Percentiles rank a stretch among this genome's conserved stretches.
Evolutionary conservation across 2,797 vertebrate genomes (phyloP).

Genomic region (Betta splendens): DNA sequence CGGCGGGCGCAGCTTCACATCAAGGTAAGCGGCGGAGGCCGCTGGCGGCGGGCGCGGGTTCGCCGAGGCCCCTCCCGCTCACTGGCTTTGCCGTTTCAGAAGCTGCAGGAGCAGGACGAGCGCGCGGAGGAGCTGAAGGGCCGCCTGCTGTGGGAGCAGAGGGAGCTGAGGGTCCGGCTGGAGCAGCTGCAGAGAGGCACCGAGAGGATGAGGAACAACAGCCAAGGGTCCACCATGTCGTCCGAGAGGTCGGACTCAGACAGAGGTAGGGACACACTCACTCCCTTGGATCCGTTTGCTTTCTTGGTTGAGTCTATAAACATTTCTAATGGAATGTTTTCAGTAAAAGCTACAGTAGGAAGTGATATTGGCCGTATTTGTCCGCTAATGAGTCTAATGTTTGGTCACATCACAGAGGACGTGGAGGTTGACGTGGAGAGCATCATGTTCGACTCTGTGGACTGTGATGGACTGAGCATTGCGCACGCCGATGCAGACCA

Average conservation of each 20-base stretch:
- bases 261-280: conserved; percentile 81
- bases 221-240: conserved; percentile 89
- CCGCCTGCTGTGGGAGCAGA: conserved; percentile 86
- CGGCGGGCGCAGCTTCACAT: conserved; percentile 91
- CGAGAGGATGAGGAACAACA: conserved; percentile 87
- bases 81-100: conserved; percentile 73
- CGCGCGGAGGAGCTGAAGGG: conserved; percentile 85
- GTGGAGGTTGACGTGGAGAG: conserved; percentile 91
- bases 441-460: conserved; percentile 81
- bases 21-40: conserved; percentile 78
- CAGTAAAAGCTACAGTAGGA: too few species aligned
- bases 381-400: too few species aligned
- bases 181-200: conserved; percentile 82
- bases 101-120: conserved; percentile 91
- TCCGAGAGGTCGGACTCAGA: conserved; percentile 92
- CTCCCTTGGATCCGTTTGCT: background rate
- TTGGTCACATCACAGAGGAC: conserved; percentile 82
- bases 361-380: too few species aligned
- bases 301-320: background rate
- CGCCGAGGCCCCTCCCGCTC: background rate
- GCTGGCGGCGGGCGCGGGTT: rapidly evolving
- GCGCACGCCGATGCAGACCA: conserved; percentile 84
- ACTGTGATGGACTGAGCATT: conserved; percentile 80
- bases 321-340: background rate
- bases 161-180: conserved; percentile 83